A percentile compares a stretch with the other conserved stretches of the same genome.
These are phyloP conservation scores for Blastomussa wellsi DNA, from an alignment of 92 coral and sea anemone species.

Conservation along the genomic window DNA sequence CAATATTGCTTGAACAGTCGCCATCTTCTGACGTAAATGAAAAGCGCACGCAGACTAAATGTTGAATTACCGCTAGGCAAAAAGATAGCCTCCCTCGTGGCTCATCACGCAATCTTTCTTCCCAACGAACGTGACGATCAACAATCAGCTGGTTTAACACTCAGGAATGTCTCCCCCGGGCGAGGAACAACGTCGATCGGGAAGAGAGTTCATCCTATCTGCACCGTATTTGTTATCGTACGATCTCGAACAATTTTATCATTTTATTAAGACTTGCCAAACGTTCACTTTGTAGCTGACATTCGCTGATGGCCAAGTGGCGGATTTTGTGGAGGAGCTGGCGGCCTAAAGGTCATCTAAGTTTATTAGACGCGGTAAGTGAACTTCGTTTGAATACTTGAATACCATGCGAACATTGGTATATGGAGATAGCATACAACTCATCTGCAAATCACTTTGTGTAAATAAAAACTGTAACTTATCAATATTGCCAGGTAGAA, in stretches of 20 bases:
- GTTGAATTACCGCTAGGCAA: too few relatives aligned
- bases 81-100: too few relatives aligned
- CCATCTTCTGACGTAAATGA: slow-evolving; percentile 16
- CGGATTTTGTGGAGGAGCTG: neutral
- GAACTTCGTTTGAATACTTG: slow-evolving; percentile 12
- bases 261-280: slow-evolving; percentile 9
- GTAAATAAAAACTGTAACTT: too few relatives aligned
- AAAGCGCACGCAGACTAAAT: slow-evolving; percentile 2
- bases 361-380: slow-evolving; percentile 8
- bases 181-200: slow-evolving; percentile 9
- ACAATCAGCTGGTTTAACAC: neutral
- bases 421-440: slow-evolving; percentile 8
- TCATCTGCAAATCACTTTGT: slow-evolving; percentile 1
- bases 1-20: slow-evolving; percentile 16
- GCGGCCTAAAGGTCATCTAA: slow-evolving; percentile 17
- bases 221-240: slow-evolving; percentile 15
- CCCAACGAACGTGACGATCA: too few relatives aligned
- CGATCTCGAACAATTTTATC: slow-evolving; percentile 11
- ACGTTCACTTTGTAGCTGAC: slow-evolving; percentile 12
- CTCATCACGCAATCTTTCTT: too few relatives aligned
- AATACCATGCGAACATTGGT: too few relatives aligned
- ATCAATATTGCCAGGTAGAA: neutral
- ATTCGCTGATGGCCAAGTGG: too few relatives aligned
- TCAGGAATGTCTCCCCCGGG: slow-evolving; percentile 21
- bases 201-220: neutral